Evolutionary conservation across 2,888 invertebrate genomes (phyloP).

Genomic region (Argyra leucocephala): DNA sequence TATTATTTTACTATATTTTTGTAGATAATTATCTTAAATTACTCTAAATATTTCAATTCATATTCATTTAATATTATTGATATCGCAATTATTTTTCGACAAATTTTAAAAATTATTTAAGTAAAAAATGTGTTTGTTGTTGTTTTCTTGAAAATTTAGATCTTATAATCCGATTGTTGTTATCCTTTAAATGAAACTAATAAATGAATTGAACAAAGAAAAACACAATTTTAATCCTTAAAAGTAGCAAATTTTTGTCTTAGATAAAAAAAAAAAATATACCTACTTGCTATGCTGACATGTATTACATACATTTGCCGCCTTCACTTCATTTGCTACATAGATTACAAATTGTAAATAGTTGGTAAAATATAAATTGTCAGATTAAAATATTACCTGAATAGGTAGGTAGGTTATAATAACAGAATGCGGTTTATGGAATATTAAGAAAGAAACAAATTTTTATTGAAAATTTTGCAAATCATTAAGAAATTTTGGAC

Average conservation of each 20-base stretch:
- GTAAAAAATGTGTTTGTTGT: too few relatives aligned
- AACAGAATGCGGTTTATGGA: too few relatives aligned
- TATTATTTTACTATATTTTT: background rate
- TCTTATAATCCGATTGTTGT: background rate
- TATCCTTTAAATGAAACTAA: background rate
- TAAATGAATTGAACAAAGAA: background rate
- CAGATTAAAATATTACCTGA: too few relatives aligned
- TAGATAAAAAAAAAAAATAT: too few relatives aligned
- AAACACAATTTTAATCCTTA: background rate
- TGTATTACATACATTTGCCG: background rate
- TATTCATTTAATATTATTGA: background rate
- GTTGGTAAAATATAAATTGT: too few relatives aligned
- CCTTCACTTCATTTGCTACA: too few relatives aligned
- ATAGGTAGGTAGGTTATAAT: too few relatives aligned
- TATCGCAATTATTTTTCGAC: background rate
- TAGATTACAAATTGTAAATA: too few relatives aligned
- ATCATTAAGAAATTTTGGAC: background rate
- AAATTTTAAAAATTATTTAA: too few relatives aligned
- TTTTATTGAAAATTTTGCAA: background rate
- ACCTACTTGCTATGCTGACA: too few relatives aligned
- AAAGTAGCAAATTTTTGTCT: too few relatives aligned
- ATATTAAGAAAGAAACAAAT: background rate
- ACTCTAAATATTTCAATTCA: background rate
- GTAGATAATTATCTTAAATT: slow-evolving; percentile 1
- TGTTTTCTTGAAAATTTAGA: background rate